Percentiles rank a stretch among this genome's conserved stretches.
These are phyloP conservation scores for Abramis brama DNA, from an alignment of 2,113 vertebrate genomes.

Conservation along the genomic window DNA sequence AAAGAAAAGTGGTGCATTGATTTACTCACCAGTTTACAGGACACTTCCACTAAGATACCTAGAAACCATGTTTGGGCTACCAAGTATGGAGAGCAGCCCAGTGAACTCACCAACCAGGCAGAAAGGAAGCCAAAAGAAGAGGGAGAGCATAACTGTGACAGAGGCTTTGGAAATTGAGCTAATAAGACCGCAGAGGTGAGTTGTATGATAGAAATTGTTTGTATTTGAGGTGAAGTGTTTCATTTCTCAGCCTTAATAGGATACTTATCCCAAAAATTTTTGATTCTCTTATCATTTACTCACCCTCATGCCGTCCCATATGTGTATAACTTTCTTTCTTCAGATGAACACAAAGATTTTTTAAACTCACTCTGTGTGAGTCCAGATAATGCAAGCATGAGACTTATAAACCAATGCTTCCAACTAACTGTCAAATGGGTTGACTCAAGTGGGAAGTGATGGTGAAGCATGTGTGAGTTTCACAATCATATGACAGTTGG, in stretches of 20 bases:
- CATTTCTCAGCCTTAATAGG: background rate
- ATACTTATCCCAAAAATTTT: too few species aligned
- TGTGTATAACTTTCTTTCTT: too few species aligned
- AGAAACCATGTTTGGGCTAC: slow-evolving; percentile 82
- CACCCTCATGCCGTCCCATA: too few species aligned
- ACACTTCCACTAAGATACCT: slow-evolving; percentile 87
- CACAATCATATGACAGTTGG: too few species aligned
- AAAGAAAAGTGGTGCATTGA: slow-evolving; percentile 80
- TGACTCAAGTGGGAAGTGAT: too few species aligned
- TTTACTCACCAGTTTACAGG: slow-evolving; percentile 89
- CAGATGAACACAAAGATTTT: too few species aligned
- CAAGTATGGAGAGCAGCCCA: slow-evolving; percentile 69
- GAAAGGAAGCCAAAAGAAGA: slow-evolving; percentile 79
- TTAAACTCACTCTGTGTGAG: too few species aligned
- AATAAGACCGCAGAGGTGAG: slow-evolving; percentile 81
- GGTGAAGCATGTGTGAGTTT: too few species aligned
- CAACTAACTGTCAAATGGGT: too few species aligned
- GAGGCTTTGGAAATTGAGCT: slow-evolving; percentile 78
- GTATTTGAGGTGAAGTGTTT: background rate
- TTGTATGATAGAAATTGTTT: background rate
- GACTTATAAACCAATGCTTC: too few species aligned
- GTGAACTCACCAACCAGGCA: slow-evolving; percentile 68
- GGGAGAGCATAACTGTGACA: slow-evolving; percentile 79
- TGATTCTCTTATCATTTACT: too few species aligned
- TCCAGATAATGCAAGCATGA: too few species aligned